These are phyloP conservation scores for Cassiopea andromeda DNA, from an alignment of 30 jellyfish, hydroid and myxozoan species.

Conservation along the genomic window DNA sequence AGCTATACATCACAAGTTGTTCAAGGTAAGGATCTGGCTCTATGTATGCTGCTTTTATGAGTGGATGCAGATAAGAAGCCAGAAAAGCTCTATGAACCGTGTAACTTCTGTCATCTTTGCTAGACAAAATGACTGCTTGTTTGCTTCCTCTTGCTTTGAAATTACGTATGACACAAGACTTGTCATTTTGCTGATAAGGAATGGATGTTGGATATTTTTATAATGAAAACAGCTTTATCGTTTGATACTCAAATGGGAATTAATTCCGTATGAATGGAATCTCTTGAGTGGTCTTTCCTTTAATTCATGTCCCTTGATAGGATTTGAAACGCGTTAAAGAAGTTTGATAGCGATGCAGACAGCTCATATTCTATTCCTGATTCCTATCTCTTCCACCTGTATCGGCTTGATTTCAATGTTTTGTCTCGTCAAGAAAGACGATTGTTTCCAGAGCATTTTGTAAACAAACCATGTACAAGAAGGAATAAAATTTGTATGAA, in stretches of 20 bases:
- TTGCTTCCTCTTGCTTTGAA: not conserved
- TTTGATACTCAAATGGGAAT: not conserved
- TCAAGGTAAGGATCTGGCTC: no score
- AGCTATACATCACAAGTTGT: no score
- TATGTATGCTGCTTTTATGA: no score
- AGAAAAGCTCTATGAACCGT: no score
- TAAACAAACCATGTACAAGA: no score
- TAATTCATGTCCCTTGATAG: not conserved
- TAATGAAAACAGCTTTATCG: not conserved
- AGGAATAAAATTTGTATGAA: no score
- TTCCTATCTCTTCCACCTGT: not conserved
- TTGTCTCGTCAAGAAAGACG: not conserved
- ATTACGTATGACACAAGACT: not conserved
- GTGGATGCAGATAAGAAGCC: no score
- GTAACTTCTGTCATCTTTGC: no score
- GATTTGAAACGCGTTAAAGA: not conserved
- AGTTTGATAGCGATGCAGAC: not conserved
- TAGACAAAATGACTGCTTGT: not conserved
- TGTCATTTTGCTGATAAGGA: not conserved
- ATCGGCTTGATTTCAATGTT: not conserved
- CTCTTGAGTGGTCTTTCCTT: not conserved
- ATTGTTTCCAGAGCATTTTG: no score
- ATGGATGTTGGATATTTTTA: not conserved
- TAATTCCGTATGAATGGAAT: not conserved
- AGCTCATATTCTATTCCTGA: not conserved